phyloP scores from a whole-genome alignment of 1,140 invertebrate species.

The Manduca sexta region DNA sequence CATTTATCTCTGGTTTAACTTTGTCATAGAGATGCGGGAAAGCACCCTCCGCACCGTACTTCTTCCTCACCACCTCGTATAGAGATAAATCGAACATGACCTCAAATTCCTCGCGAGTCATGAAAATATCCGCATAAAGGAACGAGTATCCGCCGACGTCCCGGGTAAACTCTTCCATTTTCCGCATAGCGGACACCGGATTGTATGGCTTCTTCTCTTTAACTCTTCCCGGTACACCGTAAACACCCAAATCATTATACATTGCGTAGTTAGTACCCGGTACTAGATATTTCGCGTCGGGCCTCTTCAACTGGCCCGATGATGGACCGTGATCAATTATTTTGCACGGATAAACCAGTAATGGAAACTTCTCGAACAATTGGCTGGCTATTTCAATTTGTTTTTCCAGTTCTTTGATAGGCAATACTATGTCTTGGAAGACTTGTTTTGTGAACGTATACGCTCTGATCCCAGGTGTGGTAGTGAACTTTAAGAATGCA shows the following conservation, averaged over 20 bases:
- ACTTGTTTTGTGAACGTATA: constrained; percentile 88
- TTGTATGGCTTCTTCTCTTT: constrained; percentile 75
- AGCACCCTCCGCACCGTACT: constrained; percentile 78
- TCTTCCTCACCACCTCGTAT: constrained; percentile 81
- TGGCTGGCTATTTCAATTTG: constrained; percentile 80
- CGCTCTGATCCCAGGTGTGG: constrained; percentile 82
- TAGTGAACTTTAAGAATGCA: constrained; percentile 87
- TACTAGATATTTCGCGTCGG: constrained; percentile 77
- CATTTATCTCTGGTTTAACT: constrained; percentile 83
- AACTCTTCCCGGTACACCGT: constrained; percentile 81
- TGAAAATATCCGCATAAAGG: constrained; percentile 82
- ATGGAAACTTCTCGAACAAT: constrained; percentile 82
- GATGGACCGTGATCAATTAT: constrained; percentile 81
- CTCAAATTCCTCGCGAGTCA: constrained; percentile 87
- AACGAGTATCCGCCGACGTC: constrained; percentile 82
- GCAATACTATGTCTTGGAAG: constrained; percentile 89
- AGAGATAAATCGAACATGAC: constrained; percentile 87
- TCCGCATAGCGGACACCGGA: constrained; percentile 63
- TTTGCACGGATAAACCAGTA: constrained; percentile 88
- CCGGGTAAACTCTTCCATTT: constrained; percentile 73
- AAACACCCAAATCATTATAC: constrained; percentile 87
- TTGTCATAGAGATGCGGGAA: constrained; percentile 92
- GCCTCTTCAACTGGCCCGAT: constrained; percentile 78
- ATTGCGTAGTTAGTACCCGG: constrained; percentile 73
- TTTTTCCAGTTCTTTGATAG: constrained; percentile 78